These are phyloP conservation scores for Calcarius lapponicus DNA, from an alignment of 2,797 vertebrate genomes.

Conservation along the genomic window DNA sequence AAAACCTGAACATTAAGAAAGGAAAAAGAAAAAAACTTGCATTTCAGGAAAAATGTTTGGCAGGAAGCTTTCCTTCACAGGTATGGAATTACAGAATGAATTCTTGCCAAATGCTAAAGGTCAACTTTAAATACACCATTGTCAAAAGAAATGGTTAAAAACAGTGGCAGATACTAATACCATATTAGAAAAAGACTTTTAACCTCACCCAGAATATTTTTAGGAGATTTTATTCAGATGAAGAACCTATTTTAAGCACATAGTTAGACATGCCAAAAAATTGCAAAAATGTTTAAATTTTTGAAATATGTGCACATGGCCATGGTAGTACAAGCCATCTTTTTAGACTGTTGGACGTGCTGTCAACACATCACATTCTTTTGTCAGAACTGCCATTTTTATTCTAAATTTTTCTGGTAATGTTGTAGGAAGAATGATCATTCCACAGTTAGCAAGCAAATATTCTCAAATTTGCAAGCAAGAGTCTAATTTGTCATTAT, in stretches of 20 bases:
- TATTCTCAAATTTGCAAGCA: neutral
- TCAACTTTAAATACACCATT: neutral
- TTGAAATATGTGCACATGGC: neutral
- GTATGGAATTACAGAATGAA: neutral
- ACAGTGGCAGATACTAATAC: neutral
- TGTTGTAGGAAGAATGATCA: neutral
- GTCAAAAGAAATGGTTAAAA: conserved; percentile 12
- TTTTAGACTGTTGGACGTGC: neutral
- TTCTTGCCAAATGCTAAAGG: neutral
- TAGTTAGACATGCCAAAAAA: neutral
- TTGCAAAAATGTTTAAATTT: neutral
- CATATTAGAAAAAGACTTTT: neutral
- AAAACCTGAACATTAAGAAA: conserved; percentile 1
- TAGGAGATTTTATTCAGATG: neutral
- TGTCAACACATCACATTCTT: neutral
- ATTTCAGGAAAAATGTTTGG: neutral
- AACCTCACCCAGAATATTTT: neutral
- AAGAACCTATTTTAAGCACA: neutral
- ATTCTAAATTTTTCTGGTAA: neutral
- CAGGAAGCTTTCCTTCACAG: neutral
- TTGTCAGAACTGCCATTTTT: neutral
- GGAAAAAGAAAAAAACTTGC: neutral
- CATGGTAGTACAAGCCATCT: neutral
- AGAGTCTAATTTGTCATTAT: neutral
- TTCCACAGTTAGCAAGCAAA: neutral